These are phyloP conservation scores for Drosophila oshimai DNA, from an alignment of 1,140 invertebrate species.

Conservation along the genomic window DNA sequence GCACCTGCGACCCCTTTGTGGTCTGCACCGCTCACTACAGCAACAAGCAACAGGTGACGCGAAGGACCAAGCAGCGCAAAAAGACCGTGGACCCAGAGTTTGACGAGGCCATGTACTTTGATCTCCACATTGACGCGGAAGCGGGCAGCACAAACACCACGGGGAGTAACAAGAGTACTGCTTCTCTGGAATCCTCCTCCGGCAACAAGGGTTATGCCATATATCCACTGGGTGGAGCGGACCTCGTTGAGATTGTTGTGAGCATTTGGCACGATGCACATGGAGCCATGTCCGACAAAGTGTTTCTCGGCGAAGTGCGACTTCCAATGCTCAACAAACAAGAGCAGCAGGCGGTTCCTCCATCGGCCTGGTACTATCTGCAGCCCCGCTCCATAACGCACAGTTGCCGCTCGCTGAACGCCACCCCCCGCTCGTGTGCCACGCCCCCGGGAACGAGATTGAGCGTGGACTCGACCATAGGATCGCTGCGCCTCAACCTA, in stretches of 20 bases:
- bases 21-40: conserved; percentile 90
- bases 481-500: conserved; percentile 92
- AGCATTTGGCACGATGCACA: conserved; percentile 93
- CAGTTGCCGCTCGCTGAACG: conserved; percentile 84
- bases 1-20: conserved; percentile 95
- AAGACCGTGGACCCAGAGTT: conserved; percentile 95
- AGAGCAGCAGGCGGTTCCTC: conserved; percentile 85
- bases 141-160: conserved; percentile 72
- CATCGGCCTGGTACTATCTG: conserved; percentile 91
- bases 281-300: conserved; percentile 88
- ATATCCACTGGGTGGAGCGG: conserved; percentile 84
- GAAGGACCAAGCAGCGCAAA: conserved; percentile 93
- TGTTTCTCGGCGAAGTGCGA: conserved; percentile 93
- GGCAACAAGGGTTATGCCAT: conserved; percentile 84
- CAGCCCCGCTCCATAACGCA: conserved; percentile 86
- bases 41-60: conserved; percentile 91
- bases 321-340: conserved; percentile 88
- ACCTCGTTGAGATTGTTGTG: conserved; percentile 89
- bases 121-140: conserved; percentile 87
- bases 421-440: conserved; percentile 86
- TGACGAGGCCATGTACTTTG: conserved; percentile 94
- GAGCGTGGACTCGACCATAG: conserved; percentile 86
- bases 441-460: conserved; percentile 88
- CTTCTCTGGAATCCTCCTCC: conserved; percentile 57
- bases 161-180: conserved; percentile 68